phyloP scores from a whole-genome alignment of 2,113 vertebrate species.

The Hypomesus transpacificus region DNA sequence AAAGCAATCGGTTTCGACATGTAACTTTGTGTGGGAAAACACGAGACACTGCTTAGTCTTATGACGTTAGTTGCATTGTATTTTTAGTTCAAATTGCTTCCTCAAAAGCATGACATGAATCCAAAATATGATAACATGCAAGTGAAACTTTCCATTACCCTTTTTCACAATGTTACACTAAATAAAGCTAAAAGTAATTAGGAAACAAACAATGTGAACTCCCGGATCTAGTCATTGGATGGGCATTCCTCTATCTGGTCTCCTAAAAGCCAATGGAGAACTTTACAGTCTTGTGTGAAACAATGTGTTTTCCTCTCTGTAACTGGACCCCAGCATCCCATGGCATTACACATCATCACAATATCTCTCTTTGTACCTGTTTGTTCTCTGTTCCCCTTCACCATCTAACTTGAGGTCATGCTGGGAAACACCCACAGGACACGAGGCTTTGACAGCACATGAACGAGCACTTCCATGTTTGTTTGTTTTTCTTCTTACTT shows the following conservation, averaged over 20 bases:
- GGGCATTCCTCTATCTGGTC: slow-evolving; percentile 4
- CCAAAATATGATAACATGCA: neutral
- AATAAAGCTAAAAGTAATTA: slow-evolving; percentile 32
- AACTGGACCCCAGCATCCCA: neutral
- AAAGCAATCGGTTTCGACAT: neutral
- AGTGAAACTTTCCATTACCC: slow-evolving; percentile 23
- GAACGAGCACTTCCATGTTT: neutral
- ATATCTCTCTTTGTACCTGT: slow-evolving; percentile 1
- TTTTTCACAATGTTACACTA: neutral
- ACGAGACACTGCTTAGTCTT: slow-evolving; percentile 18
- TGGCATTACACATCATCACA: slow-evolving; percentile 7
- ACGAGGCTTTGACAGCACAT: neutral
- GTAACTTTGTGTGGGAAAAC: slow-evolving; percentile 20
- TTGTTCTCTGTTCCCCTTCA: neutral
- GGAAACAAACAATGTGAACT: slow-evolving; percentile 31
- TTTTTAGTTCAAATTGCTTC: slow-evolving; percentile 30
- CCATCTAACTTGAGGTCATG: neutral
- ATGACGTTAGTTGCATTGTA: slow-evolving; percentile 28
- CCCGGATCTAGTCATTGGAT: neutral
- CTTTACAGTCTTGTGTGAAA: slow-evolving; percentile 6
- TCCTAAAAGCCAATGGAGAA: slow-evolving; percentile 16
- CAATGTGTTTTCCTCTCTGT: slow-evolving; percentile 19
- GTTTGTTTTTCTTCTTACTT: neutral
- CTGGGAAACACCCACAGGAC: slow-evolving; percentile 8
- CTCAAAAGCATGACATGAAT: slow-evolving; percentile 23